Evolutionary conservation across 2,797 vertebrate species (phyloP), one percentile per base, ranked within the genome.

Genomic region (Momotus momota): DNA sequence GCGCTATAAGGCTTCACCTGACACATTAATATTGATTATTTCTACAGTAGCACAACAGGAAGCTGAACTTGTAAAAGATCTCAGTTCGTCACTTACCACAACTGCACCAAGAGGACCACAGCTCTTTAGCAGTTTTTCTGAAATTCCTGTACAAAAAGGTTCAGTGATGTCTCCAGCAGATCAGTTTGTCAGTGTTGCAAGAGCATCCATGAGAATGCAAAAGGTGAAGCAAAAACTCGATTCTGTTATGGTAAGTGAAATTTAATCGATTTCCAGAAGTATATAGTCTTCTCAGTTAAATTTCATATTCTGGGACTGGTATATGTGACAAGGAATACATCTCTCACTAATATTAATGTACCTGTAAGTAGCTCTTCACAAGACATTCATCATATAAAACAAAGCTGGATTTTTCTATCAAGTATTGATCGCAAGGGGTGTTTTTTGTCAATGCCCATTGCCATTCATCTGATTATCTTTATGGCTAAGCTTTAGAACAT

Each of bases 181-280:
- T 90, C 98, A 98, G 54, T 98, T 98, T 57, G 95, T 98, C 69
- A 98, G 78, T 33, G 84, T 98, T 73, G 98, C 98, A 74, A 98
- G 98, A 92, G 91, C 98, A 54, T 98, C 99, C 10, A 27, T 99
- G 93, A 99, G 98, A 97, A 98, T 99, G 98, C 99, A 99, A 94
- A 98, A 98, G 90, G 98, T 99, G 55, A 99, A 99, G 95, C 98
- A 99, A 93, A 99, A 98, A 73, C 98, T 99, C 22, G 98, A 99
- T 95, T 99, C 99, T 41, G 99, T 99, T 88, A 97, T 98, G 85
- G 99, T 99, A 98, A 98, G 97, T 98, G 46, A 86, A 33, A 77
- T 86, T 80, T 61, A 60, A 78, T 91, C 88, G 64, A 40, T 83
- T 51, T 81, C 18, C 15, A 22, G 31, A 38, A 54, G 21, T 58